Conservation (phyloP, 2,888 invertebrate genomes). For the Chironomus tentans region DNA sequence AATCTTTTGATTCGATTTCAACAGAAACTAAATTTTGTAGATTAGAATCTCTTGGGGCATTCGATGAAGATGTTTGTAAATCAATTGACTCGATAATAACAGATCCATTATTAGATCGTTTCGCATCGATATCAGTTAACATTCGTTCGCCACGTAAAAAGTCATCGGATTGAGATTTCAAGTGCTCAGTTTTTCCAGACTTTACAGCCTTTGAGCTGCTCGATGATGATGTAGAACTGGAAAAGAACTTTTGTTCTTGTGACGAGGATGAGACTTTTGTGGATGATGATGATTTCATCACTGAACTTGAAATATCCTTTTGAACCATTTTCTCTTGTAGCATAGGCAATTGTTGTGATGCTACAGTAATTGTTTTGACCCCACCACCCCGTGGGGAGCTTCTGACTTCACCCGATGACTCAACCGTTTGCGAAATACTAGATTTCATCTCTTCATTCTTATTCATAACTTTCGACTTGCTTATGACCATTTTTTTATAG, state of each 20-base stretch:
- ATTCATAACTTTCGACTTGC: conserved; percentile 4
- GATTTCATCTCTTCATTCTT: neutral
- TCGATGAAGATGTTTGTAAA: conserved; percentile 11
- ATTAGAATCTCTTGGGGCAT: neutral
- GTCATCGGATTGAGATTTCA: conserved; percentile 12
- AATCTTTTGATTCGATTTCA: conserved; percentile 22
- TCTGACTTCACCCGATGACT: conserved; percentile 6
- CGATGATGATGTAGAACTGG: neutral
- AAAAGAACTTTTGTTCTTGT: conserved; percentile 1
- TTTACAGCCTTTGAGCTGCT: neutral
- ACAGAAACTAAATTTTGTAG: conserved; percentile 7
- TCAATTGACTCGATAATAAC: conserved; percentile 14
- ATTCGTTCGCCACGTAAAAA: conserved; percentile 16
- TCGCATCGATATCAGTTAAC: conserved; percentile 4
- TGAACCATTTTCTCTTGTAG: neutral
- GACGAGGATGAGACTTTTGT: conserved; percentile 7
- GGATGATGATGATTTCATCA: neutral
- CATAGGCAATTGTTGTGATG: conserved; percentile 4
- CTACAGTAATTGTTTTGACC: neutral
- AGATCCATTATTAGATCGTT: neutral
- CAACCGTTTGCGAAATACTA: conserved; percentile 6
- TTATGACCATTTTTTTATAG: conserved; percentile 21
- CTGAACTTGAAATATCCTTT: neutral
- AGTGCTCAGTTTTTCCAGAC: conserved; percentile 2
- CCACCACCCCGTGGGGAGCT: neutral